phyloP scores from a whole-genome alignment of 2,113 vertebrate species.

The Nothobranchius furzeri region DNA sequence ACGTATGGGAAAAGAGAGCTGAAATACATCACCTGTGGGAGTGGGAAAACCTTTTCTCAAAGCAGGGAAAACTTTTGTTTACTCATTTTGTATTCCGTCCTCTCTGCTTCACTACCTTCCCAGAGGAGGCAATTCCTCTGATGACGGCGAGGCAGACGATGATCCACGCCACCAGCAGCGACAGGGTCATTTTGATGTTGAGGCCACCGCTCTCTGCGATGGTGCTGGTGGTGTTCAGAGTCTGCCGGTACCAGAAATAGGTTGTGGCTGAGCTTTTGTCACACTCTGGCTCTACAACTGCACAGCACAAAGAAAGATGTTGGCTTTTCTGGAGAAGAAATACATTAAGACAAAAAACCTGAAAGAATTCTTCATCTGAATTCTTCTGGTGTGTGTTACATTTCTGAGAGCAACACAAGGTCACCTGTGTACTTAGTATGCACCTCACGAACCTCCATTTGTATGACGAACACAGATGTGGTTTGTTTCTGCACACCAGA shows the following conservation, averaged over 20 bases:
- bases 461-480: too few relatives aligned
- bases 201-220: slow-evolving; percentile 93
- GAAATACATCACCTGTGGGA: slow-evolving; percentile 96
- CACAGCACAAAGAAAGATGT: background rate
- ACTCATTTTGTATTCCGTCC: background rate
- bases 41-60: background rate
- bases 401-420: too few relatives aligned
- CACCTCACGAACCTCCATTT: too few relatives aligned
- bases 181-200: slow-evolving; percentile 95
- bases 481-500: too few relatives aligned
- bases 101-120: slow-evolving; percentile 83
- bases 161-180: slow-evolving; percentile 91
- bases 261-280: slow-evolving; percentile 98
- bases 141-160: slow-evolving; percentile 94
- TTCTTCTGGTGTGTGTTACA: too few relatives aligned
- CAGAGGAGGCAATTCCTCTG: slow-evolving; percentile 96
- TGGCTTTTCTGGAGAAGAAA: too few relatives aligned
- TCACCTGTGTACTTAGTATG: too few relatives aligned
- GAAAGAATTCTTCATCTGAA: too few relatives aligned
- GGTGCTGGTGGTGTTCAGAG: slow-evolving; percentile 93
- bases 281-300: slow-evolving; percentile 94
- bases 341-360: too few relatives aligned
- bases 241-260: slow-evolving; percentile 98
- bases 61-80: background rate
- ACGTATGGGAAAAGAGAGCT: slow-evolving; percentile 97